These are phyloP conservation scores for Oscheius sp. DNA, from an alignment of 2,888 invertebrate genomes.

Conservation along the genomic window DNA sequence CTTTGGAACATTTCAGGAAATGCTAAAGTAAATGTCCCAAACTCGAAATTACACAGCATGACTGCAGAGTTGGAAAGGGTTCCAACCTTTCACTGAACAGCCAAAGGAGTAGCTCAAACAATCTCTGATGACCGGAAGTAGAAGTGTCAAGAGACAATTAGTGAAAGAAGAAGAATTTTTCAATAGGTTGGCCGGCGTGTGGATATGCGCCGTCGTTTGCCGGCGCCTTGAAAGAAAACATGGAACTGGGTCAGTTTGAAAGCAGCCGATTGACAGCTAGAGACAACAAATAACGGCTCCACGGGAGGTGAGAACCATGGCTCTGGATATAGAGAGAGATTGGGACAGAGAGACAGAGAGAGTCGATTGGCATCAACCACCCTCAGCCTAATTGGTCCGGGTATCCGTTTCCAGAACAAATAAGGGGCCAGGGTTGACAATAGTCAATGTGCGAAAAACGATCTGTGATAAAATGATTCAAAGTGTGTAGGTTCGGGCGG, in stretches of 20 bases:
- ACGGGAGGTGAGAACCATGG: neutral
- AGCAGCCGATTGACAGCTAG: constrained; percentile 32
- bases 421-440: neutral
- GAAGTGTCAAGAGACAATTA: neutral
- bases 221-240: constrained; percentile 37
- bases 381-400: neutral
- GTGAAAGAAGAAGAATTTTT: constrained; percentile 4
- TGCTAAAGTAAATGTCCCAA: too few species aligned
- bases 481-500: neutral
- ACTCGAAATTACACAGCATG: too few species aligned
- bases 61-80: too few species aligned
- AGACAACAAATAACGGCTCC: constrained; percentile 30
- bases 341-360: neutral
- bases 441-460: neutral
- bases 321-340: neutral
- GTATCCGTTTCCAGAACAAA: neutral
- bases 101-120: too few species aligned
- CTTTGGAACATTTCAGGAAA: too few species aligned
- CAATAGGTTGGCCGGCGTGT: constrained; percentile 29
- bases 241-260: constrained; percentile 37
- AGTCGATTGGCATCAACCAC: neutral
- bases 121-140: neutral
- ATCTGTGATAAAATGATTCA: neutral
- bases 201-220: neutral
- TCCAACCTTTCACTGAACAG: too few species aligned